A percentile compares a stretch with the other conserved stretches of the same genome.
Conservation (phyloP, 2,888 invertebrate species). For the Polyommatus icarus region DNA sequence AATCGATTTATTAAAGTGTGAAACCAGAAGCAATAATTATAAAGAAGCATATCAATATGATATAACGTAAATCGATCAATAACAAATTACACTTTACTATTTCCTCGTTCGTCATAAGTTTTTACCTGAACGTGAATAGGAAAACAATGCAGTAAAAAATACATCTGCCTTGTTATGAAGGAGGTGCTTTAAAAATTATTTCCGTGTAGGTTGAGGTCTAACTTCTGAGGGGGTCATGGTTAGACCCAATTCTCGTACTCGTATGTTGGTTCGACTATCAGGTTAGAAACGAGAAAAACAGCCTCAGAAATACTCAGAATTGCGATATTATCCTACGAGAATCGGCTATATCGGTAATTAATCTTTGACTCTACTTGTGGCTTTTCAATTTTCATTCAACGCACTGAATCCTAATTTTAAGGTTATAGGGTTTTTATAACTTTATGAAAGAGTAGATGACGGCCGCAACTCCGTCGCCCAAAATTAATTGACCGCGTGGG, state of each 20-base stretch:
- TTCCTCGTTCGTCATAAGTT: slow-evolving; percentile 10
- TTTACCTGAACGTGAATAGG: neutral
- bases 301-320: neutral
- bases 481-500: no score
- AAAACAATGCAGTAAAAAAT: slow-evolving; percentile 8
- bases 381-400: neutral
- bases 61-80: neutral
- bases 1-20: neutral
- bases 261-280: neutral
- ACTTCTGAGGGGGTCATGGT: neutral
- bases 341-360: no score
- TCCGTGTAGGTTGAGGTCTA: neutral
- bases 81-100: neutral
- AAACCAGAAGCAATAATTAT: neutral
- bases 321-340: no score
- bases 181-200: neutral
- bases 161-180: neutral
- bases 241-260: neutral
- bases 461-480: no score
- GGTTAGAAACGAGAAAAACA: neutral
- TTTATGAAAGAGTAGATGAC: no score
- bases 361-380: neutral
- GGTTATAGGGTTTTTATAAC: no score
- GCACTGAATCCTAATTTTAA: neutral
- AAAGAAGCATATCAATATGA: neutral